phyloP scores from a whole-genome alignment of 2,113 vertebrate species.

The Condylura cristata region DNA sequence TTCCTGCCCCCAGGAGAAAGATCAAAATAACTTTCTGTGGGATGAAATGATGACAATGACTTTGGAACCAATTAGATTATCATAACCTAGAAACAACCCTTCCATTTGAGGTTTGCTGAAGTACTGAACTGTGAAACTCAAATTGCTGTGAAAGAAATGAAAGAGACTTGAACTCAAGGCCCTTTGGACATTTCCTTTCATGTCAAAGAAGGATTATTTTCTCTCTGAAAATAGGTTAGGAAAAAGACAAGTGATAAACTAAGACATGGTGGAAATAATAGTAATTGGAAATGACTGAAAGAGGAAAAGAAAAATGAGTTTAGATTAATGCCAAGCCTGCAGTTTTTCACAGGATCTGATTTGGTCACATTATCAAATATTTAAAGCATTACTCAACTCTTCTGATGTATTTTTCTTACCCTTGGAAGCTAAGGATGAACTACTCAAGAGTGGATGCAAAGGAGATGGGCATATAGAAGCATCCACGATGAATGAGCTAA shows the following conservation, averaged over 20 bases:
- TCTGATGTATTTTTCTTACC: neutral
- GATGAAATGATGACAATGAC: constrained; percentile 45
- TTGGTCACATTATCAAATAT: constrained; percentile 1
- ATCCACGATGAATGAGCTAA: neutral
- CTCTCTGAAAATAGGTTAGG: neutral
- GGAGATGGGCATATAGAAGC: neutral
- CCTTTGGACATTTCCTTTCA: constrained; percentile 45
- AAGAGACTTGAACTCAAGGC: constrained; percentile 62
- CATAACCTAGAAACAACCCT: constrained; percentile 52
- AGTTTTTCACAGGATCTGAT: neutral
- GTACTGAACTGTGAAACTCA: constrained; percentile 27
- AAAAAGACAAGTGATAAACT: neutral
- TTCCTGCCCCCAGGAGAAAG: constrained; percentile 37
- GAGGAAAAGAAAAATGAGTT: neutral
- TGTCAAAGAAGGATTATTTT: constrained; percentile 1
- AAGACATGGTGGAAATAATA: neutral
- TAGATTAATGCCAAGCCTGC: neutral
- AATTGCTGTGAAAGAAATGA: neutral
- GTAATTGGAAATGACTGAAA: neutral
- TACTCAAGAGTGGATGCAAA: neutral
- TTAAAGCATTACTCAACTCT: neutral
- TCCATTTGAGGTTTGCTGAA: neutral
- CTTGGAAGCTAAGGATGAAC: neutral
- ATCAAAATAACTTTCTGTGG: constrained; percentile 57
- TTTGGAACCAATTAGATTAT: constrained; percentile 44